Conservation (phyloP, 2,113 vertebrate species). For the Corynorhinus townsendii region DNA sequence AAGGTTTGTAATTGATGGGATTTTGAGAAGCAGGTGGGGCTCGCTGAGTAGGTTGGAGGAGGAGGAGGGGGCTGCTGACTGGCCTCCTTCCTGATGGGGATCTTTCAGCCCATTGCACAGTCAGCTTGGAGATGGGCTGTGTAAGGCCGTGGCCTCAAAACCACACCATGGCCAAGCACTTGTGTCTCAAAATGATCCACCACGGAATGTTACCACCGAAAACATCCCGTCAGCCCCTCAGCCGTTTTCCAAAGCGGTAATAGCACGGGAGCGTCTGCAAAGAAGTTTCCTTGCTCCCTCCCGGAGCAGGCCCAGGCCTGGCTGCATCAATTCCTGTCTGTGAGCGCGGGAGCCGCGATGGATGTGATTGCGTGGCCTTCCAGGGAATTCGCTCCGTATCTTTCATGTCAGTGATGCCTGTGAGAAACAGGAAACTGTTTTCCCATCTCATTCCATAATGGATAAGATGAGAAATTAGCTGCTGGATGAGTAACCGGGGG, state of each 20-base stretch:
- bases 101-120: background rate
- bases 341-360: conserved; percentile 66
- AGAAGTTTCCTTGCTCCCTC: conserved; percentile 17
- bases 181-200: background rate
- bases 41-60: fast-evolving
- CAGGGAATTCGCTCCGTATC: conserved; percentile 73
- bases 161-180: background rate
- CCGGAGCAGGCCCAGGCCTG: background rate
- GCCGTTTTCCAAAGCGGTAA: conserved; percentile 47
- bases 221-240: background rate
- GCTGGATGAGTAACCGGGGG: conserved; percentile 77
- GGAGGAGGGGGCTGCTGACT: background rate
- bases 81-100: background rate
- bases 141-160: background rate
- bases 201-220: background rate
- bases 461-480: conserved; percentile 85
- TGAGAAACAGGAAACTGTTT: conserved; percentile 82
- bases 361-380: conserved; percentile 70
- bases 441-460: conserved; percentile 82
- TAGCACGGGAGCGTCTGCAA: background rate
- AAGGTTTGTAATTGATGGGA: background rate
- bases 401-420: conserved; percentile 79
- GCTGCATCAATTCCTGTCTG: conserved; percentile 60
- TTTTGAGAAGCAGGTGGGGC: background rate
- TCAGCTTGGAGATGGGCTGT: background rate